These are phyloP conservation scores for Amphipyra berbera DNA, from an alignment of 2,888 invertebrate species.

Conservation along the genomic window DNA sequence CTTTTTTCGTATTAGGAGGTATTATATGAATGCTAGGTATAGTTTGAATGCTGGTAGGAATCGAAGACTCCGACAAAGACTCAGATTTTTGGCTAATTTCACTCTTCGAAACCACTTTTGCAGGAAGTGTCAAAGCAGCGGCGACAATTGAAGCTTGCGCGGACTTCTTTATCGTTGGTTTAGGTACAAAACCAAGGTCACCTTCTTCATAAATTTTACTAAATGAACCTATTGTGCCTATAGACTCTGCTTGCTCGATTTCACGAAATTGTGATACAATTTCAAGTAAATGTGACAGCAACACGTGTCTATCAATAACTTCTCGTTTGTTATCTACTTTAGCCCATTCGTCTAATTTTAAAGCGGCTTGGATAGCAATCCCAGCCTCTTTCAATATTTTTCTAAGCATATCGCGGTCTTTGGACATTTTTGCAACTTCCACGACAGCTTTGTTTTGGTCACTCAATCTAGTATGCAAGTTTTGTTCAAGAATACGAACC, in stretches of 20 bases:
- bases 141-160: slow-evolving; percentile 49
- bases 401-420: slow-evolving; percentile 89
- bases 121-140: not conserved
- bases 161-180: slow-evolving; percentile 72
- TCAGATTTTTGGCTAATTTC: slow-evolving; percentile 58
- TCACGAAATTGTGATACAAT: slow-evolving; percentile 85
- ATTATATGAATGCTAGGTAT: slow-evolving; percentile 48
- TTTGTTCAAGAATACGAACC: slow-evolving; percentile 88
- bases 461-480: slow-evolving; percentile 86
- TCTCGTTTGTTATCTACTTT: slow-evolving; percentile 74
- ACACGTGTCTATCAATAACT: slow-evolving; percentile 82
- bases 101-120: slow-evolving; percentile 57
- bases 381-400: slow-evolving; percentile 91
- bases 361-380: slow-evolving; percentile 89
- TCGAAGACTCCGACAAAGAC: slow-evolving; percentile 17
- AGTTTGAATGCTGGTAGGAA: slow-evolving; percentile 39
- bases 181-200: slow-evolving; percentile 92
- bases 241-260: slow-evolving; percentile 77
- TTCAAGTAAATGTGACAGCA: slow-evolving; percentile 89
- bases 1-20: slow-evolving; percentile 15
- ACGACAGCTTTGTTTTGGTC: slow-evolving; percentile 84
- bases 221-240: slow-evolving; percentile 85
- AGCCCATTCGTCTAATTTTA: slow-evolving; percentile 86
- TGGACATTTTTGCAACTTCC: slow-evolving; percentile 83
- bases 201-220: slow-evolving; percentile 90